Evolutionary conservation across 2,888 invertebrate species (phyloP).

Genomic region (Drosophila lacicola): DNA sequence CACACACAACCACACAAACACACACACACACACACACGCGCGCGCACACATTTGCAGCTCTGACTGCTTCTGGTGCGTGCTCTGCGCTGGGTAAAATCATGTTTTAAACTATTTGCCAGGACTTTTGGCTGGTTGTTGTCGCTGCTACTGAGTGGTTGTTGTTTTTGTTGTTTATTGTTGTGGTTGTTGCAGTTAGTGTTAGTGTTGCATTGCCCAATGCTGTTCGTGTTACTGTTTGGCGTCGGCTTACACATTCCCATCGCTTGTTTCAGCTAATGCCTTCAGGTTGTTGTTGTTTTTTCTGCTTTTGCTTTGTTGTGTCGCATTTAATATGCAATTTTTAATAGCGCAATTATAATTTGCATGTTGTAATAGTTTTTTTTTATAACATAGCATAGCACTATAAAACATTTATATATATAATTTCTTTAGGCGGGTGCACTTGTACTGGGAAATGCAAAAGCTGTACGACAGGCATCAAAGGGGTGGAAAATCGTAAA

Average conservation of each 20-base stretch:
- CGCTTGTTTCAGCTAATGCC: slow-evolving; percentile 54
- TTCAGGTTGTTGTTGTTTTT: slow-evolving; percentile 18
- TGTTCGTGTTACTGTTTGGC: slow-evolving; percentile 52
- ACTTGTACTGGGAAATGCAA: slow-evolving; percentile 22
- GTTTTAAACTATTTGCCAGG: slow-evolving; percentile 56
- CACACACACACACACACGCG: slow-evolving; percentile 18
- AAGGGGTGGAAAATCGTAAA: background rate
- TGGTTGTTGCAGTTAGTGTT: slow-evolving; percentile 8
- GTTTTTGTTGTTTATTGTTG: background rate
- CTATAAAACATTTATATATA: slow-evolving; percentile 33
- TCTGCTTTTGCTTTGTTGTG: slow-evolving; percentile 45
- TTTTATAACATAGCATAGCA: slow-evolving; percentile 37
- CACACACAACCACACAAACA: slow-evolving; percentile 15
- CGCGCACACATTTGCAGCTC: slow-evolving; percentile 7
- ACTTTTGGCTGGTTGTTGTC: slow-evolving; percentile 30
- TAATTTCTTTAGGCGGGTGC: background rate
- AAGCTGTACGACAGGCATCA: slow-evolving; percentile 12
- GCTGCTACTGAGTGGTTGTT: slow-evolving; percentile 10
- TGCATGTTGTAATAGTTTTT: slow-evolving; percentile 75
- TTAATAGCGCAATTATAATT: slow-evolving; percentile 80
- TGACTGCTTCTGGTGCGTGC: slow-evolving; percentile 39
- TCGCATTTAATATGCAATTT: slow-evolving; percentile 78
- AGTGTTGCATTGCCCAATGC: slow-evolving; percentile 37
- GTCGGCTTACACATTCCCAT: slow-evolving; percentile 65
- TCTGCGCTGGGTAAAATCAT: slow-evolving; percentile 44